A percentile compares a stretch with the other conserved stretches of the same genome.
Evolutionary conservation across 1,140 invertebrate genomes (phyloP).

Genomic region (Paracyclopina nana): DNA sequence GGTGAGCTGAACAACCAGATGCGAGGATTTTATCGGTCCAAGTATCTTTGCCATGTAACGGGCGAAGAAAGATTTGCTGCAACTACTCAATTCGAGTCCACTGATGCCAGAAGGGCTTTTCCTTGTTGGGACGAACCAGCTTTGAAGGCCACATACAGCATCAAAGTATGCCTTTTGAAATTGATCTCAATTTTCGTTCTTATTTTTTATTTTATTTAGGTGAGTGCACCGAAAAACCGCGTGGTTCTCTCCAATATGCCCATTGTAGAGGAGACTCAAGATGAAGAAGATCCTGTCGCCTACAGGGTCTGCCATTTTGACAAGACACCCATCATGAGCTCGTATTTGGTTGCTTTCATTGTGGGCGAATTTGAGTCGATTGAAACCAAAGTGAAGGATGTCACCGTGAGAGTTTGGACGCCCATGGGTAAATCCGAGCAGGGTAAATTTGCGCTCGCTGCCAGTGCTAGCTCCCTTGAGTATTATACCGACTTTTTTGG

Average conservation of each 20-base stretch:
- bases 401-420: slow-evolving; percentile 67
- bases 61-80: neutral
- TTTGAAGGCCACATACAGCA: slow-evolving; percentile 67
- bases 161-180: too few species aligned
- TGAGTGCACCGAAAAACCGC: neutral
- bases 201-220: too few species aligned
- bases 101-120: slow-evolving; percentile 78
- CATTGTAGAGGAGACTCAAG: too few species aligned
- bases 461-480: slow-evolving; percentile 59
- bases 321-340: slow-evolving; percentile 83
- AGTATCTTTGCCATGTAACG: neutral
- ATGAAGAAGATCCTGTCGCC: neutral
- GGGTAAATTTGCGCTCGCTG: slow-evolving; percentile 70
- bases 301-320: slow-evolving; percentile 37
- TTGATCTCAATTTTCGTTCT: too few species aligned
- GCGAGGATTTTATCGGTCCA: neutral
- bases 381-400: slow-evolving; percentile 52
- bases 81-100: slow-evolving; percentile 71
- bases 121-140: slow-evolving; percentile 96
- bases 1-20: neutral
- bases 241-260: neutral
- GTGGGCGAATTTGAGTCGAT: slow-evolving; percentile 87
- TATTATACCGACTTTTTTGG: slow-evolving; percentile 89
- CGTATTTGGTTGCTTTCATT: slow-evolving; percentile 77
- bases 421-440: slow-evolving; percentile 77